Conservation (phyloP, 1,140 invertebrate species). For the Bombus soroeensis region DNA sequence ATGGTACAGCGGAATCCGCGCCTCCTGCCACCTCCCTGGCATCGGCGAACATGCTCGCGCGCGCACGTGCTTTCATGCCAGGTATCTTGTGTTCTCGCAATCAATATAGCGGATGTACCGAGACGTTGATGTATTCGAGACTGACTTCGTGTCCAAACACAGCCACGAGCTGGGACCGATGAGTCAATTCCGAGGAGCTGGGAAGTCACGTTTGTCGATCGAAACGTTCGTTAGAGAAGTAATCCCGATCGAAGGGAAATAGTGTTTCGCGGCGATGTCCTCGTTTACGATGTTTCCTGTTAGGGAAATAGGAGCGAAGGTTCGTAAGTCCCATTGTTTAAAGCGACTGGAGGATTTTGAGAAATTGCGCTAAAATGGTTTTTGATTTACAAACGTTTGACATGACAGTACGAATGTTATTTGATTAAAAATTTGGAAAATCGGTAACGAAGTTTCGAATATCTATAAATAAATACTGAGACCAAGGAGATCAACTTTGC, state of each 20-base stretch:
- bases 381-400: too few relatives aligned
- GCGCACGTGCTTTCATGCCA: constrained; percentile 62
- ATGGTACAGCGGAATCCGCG: constrained; percentile 65
- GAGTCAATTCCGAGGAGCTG: constrained; percentile 27
- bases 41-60: constrained; percentile 44
- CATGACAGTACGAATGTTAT: too few relatives aligned
- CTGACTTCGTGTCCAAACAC: constrained; percentile 49
- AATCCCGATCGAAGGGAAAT: constrained; percentile 7
- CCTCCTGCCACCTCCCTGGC: constrained; percentile 34
- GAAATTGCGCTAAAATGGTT: too few relatives aligned
- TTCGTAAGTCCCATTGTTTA: not conserved
- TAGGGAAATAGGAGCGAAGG: not conserved
- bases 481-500: too few relatives aligned
- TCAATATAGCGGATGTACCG: constrained; percentile 69
- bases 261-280: too few relatives aligned
- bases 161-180: not conserved
- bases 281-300: too few relatives aligned
- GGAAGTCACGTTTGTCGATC: not conserved
- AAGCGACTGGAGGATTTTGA: too few relatives aligned
- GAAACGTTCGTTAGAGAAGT: not conserved
- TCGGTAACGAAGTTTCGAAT: too few relatives aligned
- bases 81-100: constrained; percentile 67
- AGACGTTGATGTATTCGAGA: constrained; percentile 64
- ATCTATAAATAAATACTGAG: too few relatives aligned
- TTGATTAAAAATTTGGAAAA: too few relatives aligned